Evolutionary conservation across 2,888 invertebrate species (phyloP), one percentile per base, ranked within the genome.

Genomic region (Actias luna): DNA sequence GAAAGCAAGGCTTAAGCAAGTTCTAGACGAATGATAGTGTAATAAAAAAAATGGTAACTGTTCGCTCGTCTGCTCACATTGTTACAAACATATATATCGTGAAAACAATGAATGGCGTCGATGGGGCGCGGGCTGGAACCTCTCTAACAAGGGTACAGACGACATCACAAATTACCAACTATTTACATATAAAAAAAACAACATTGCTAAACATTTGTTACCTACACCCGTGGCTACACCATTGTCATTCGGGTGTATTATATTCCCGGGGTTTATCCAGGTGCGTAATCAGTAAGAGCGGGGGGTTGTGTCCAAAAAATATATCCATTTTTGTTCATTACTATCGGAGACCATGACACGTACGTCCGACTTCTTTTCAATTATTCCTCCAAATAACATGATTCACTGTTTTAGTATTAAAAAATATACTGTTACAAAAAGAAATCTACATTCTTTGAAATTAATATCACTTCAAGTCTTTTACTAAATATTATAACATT

Each of bases 141-240:
- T 50, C 46, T 46, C 18, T 29, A 55, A 55, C 55, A 55, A 55
- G 55, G 55, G 55, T 29, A 29, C 8, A 80, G 76, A 77, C 68
- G 71, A 76, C 74, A 76, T 84, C 89, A 89, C 90, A 90, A 91
- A 91, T 91, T 90, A 89, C 70, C 69, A 72, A 75, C 83, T 75
- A 89, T 90, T 90, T 90, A 91, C 89, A 91, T 90, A 88, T 87
- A 87, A 87, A 88, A 87, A 88, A 88, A 88, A 88, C 73, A 77
- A 76, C 84, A 83, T 79, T 75, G 77, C 79, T 80, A 79, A 85
- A 89, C 89, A 89, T 90, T 90, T 89, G 89, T 90, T 89, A 83
- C 73, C 64, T 68, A 36, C 60, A 31, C 57, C 63, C 71, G 64
- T 50, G 22, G 22, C 22, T 69, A 46, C 60, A 39, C 87, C 89